phyloP scores from a whole-genome alignment of 2,113 vertebrate species.

The Fregata magnificens region DNA sequence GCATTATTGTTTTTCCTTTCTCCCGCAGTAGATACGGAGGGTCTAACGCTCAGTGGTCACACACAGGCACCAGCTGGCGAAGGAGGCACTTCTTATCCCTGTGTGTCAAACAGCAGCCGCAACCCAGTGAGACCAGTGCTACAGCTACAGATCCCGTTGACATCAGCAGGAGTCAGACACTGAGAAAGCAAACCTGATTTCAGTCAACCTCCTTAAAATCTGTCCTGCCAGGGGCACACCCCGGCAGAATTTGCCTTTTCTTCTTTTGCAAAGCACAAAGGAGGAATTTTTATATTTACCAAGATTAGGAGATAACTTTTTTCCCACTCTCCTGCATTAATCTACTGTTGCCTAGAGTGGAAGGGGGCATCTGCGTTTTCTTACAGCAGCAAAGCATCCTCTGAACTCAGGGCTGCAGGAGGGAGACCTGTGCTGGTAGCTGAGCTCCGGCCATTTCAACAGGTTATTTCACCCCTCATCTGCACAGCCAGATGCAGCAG shows the following conservation, averaged over 20 bases:
- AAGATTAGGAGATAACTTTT: not conserved
- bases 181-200: not conserved
- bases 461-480: not conserved
- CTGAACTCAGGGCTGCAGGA: not conserved
- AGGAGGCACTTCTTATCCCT: not conserved
- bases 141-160: not conserved
- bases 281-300: not conserved
- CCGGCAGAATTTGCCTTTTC: not conserved
- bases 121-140: not conserved
- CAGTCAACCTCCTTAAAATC: not conserved
- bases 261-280: not conserved
- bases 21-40: not conserved
- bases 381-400: not conserved
- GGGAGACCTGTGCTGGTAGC: not conserved
- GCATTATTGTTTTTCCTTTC: not conserved
- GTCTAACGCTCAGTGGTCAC: not conserved
- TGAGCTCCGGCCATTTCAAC: not conserved
- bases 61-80: not conserved
- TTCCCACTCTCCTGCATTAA: not conserved
- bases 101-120: not conserved
- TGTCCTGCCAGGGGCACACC: not conserved
- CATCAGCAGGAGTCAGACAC: not conserved
- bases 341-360: not conserved
- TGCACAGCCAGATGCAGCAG: not conserved
- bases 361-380: not conserved